Evolutionary conservation across 1,140 invertebrate genomes (phyloP).

Genomic region (Conus ventricosus): DNA sequence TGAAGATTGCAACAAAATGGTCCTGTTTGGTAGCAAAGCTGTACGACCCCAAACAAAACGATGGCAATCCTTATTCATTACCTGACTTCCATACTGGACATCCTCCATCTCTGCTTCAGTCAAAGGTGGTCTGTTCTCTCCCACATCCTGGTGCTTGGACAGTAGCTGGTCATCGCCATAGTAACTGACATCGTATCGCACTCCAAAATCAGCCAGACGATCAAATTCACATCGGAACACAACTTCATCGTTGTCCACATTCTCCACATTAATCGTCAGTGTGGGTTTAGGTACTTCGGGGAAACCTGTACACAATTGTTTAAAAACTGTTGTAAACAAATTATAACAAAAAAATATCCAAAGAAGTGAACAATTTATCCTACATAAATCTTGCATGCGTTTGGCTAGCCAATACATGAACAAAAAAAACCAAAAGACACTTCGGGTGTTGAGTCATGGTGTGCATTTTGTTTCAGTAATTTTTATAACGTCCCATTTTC

Average conservation of each 20-base stretch:
- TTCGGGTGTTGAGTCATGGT: not conserved
- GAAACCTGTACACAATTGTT: constrained; percentile 25
- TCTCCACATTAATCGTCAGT: constrained; percentile 15
- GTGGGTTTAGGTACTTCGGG: constrained; percentile 28
- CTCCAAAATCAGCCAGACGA: constrained; percentile 34
- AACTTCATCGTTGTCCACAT: constrained; percentile 23
- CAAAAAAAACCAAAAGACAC: no score
- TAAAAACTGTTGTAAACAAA: no score
- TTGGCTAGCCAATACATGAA: not conserved
- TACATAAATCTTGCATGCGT: no score
- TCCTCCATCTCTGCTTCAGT: constrained; percentile 29
- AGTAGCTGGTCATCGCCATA: constrained; percentile 36
- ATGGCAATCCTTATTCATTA: not conserved
- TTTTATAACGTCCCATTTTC: no score
- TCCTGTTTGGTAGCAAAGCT: no score
- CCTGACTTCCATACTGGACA: constrained; percentile 28
- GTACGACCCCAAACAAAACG: no score
- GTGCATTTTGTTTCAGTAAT: no score
- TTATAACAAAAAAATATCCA: no score
- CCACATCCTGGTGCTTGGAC: not conserved
- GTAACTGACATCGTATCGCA: constrained; percentile 41
- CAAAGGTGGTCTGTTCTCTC: constrained; percentile 2
- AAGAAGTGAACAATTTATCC: no score
- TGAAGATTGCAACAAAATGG: no score
- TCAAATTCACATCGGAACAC: constrained; percentile 47